Conservation (phyloP, 2,113 vertebrate genomes). For the Orcinus orca region DNA sequence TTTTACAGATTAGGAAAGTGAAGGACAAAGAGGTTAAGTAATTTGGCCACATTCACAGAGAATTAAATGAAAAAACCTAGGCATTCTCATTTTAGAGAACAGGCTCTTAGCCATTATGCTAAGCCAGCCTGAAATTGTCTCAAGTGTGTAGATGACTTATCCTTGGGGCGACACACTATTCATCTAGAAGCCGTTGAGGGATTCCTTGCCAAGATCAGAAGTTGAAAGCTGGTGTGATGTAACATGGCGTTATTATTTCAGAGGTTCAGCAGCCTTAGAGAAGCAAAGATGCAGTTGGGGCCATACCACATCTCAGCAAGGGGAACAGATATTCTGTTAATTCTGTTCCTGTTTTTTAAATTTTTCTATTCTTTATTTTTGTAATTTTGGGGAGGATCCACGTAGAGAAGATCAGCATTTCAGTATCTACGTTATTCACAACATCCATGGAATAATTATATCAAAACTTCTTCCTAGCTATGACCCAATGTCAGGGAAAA, state of each 20-base stretch:
- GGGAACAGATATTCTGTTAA: fast-evolving
- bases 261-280: not conserved
- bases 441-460: not conserved
- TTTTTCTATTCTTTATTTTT: not conserved
- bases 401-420: not conserved
- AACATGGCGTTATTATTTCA: not conserved
- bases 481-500: not conserved
- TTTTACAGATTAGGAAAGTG: not conserved
- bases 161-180: not conserved
- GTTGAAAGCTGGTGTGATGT: not conserved
- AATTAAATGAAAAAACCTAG: not conserved
- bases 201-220: not conserved
- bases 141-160: not conserved
- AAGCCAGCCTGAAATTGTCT: not conserved
- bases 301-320: not conserved
- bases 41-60: not conserved
- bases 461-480: not conserved
- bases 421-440: not conserved
- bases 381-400: not conserved
- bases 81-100: not conserved
- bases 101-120: not conserved
- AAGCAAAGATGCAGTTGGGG: not conserved
- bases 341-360: not conserved
- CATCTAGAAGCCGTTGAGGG: not conserved
- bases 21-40: not conserved